Evolutionary conservation across 1,140 invertebrate species (phyloP).

Genomic region (Amphibalanus amphitrite): DNA sequence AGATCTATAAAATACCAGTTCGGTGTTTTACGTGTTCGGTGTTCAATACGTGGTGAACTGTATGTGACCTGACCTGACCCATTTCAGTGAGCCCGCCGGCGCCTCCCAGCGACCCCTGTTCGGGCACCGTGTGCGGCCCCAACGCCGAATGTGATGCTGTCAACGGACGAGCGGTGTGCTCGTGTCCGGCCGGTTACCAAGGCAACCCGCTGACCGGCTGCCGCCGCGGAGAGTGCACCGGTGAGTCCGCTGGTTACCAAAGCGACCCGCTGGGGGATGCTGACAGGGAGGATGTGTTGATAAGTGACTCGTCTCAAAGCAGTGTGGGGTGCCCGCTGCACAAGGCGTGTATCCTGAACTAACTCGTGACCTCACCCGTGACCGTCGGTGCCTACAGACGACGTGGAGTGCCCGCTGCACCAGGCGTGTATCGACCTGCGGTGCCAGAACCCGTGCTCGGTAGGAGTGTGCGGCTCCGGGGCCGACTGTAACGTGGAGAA

Average conservation of each 20-base stretch:
- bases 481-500: slow-evolving; percentile 55
- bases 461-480: slow-evolving; percentile 42
- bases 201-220: slow-evolving; percentile 25
- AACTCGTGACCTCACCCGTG: too few species aligned
- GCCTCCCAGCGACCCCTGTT: slow-evolving; percentile 42
- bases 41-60: too few species aligned
- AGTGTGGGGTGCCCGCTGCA: too few species aligned
- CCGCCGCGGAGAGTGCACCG: slow-evolving; percentile 18
- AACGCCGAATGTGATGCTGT: slow-evolving; percentile 29
- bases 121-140: slow-evolving; percentile 27
- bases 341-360: too few species aligned
- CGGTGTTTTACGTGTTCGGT: too few species aligned
- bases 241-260: slow-evolving; percentile 12
- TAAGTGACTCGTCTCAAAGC: too few species aligned
- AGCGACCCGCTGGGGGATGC: too few species aligned
- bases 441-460: slow-evolving; percentile 66
- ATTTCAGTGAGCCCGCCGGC: slow-evolving; percentile 6
- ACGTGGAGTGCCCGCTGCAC: slow-evolving; percentile 51
- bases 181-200: slow-evolving; percentile 40
- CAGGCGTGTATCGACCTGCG: slow-evolving; percentile 65
- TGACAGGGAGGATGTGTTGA: too few species aligned
- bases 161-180: slow-evolving; percentile 26
- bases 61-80: not conserved
- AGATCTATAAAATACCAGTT: too few species aligned
- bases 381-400: slow-evolving; percentile 1